phyloP scores from a whole-genome alignment of 2,888 invertebrate genomes.

The Macrosoma leucophasiata region DNA sequence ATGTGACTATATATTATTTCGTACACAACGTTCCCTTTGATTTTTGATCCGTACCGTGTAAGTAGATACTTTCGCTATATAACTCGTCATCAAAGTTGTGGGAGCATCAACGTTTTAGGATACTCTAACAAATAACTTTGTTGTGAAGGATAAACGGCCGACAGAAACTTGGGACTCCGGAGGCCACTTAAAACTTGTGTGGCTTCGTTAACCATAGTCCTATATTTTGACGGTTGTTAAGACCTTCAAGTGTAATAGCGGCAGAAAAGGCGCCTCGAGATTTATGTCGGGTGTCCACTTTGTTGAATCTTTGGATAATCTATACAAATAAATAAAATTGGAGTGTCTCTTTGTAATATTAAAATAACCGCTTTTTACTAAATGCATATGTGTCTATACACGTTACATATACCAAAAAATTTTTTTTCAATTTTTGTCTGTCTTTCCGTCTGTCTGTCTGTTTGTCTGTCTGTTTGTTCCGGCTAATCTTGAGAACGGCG shows the following conservation, averaged over 20 bases:
- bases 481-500: too few species aligned
- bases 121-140: slow-evolving; percentile 64
- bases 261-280: slow-evolving; percentile 7
- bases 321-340: too few species aligned
- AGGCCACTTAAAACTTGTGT: slow-evolving; percentile 72
- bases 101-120: slow-evolving; percentile 53
- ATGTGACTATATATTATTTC: slow-evolving; percentile 11
- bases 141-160: slow-evolving; percentile 63
- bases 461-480: too few species aligned
- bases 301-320: too few species aligned
- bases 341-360: too few species aligned
- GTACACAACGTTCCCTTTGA: slow-evolving; percentile 13
- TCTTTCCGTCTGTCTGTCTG: too few species aligned
- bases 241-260: slow-evolving; percentile 26
- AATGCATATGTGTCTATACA: too few species aligned
- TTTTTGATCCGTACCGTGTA: slow-evolving; percentile 21
- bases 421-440: too few species aligned
- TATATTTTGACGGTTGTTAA: slow-evolving; percentile 46
- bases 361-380: too few species aligned
- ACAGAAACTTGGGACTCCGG: slow-evolving; percentile 54
- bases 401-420: too few species aligned
- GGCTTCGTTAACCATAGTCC: slow-evolving; percentile 64
- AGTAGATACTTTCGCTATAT: slow-evolving; percentile 24
- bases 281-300: too few species aligned
- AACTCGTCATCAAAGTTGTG: slow-evolving; percentile 38